A percentile compares a stretch with the other conserved stretches of the same genome.
These are phyloP conservation scores for Phaonia tiefii DNA, from an alignment of 2,888 invertebrate species.

Conservation along the genomic window DNA sequence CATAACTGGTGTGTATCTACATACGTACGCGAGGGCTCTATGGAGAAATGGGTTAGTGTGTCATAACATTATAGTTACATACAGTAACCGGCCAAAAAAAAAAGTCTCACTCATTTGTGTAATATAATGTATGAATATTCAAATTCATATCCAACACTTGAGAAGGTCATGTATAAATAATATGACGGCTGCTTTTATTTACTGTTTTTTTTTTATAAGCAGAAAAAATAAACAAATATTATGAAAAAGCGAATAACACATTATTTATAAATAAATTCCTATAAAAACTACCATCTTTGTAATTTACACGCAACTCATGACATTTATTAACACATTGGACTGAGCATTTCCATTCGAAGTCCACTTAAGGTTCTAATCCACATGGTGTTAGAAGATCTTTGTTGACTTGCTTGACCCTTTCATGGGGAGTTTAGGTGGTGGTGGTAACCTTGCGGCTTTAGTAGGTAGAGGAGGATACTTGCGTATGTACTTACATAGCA, in stretches of 20 bases:
- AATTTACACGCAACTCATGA: conserved; percentile 20
- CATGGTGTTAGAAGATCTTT: not conserved
- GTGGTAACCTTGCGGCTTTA: conserved; percentile 7
- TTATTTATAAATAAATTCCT: not conserved
- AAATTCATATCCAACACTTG: not conserved
- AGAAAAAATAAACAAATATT: too few species aligned
- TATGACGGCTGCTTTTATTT: conserved; percentile 5
- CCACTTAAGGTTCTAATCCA: too few species aligned
- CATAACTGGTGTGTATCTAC: too few species aligned
- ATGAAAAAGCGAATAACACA: not conserved
- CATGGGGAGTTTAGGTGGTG: not conserved
- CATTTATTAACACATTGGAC: not conserved
- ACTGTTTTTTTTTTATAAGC: not conserved
- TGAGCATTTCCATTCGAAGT: not conserved
- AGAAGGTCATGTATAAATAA: conserved; percentile 6
- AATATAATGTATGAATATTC: too few species aligned
- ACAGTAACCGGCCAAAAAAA: too few species aligned
- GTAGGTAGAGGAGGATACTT: too few species aligned
- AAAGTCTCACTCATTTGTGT: not conserved
- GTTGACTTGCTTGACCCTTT: conserved; percentile 13
- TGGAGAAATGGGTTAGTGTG: conserved; percentile 41
- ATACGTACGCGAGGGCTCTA: not conserved
- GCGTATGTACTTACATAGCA: too few species aligned
- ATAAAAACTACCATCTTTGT: not conserved
- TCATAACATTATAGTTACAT: conserved; percentile 1